Percentiles rank a stretch among this genome's conserved stretches.
Conservation (phyloP, 2,113 vertebrate species). For the Syngnathoides biaculeatus region DNA sequence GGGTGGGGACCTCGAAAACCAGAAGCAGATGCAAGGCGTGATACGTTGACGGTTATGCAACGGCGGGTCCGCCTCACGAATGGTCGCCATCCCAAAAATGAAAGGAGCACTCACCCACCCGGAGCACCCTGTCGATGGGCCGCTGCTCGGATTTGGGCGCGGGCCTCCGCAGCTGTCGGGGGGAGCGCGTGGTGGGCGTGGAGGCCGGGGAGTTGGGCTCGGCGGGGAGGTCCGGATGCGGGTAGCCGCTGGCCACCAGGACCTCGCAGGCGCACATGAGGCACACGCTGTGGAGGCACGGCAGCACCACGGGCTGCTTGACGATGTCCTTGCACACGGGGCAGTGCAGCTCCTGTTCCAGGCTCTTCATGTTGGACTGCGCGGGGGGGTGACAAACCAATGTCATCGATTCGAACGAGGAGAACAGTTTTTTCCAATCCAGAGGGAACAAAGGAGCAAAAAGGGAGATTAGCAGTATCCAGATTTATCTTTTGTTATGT, state of each 20-base stretch:
- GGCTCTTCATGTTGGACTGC: constrained; percentile 94
- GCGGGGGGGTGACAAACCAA: neutral
- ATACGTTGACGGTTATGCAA: neutral
- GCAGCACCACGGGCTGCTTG: constrained; percentile 90
- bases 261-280: constrained; percentile 91
- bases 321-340: constrained; percentile 91
- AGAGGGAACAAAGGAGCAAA: too few species aligned
- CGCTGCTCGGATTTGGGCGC: constrained; percentile 82
- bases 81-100: too few species aligned
- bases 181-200: constrained; percentile 87
- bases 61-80: too few species aligned
- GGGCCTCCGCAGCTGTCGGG: constrained; percentile 80
- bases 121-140: constrained; percentile 84
- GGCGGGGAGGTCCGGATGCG: constrained; percentile 80
- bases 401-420: neutral
- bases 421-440: too few species aligned
- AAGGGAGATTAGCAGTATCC: too few species aligned
- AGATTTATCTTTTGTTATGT: too few species aligned
- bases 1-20: constrained; percentile 47
- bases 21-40: neutral
- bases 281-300: constrained; percentile 91
- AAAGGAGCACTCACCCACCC: constrained; percentile 74
- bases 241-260: constrained; percentile 85
- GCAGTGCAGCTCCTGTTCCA: constrained; percentile 91
- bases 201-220: constrained; percentile 92